A percentile compares a stretch with the other conserved stretches of the same genome.
Evolutionary conservation across 37 sponge, comb jelly and placozoan species (phyloP).

Genomic region (Halichondria panicea): DNA sequence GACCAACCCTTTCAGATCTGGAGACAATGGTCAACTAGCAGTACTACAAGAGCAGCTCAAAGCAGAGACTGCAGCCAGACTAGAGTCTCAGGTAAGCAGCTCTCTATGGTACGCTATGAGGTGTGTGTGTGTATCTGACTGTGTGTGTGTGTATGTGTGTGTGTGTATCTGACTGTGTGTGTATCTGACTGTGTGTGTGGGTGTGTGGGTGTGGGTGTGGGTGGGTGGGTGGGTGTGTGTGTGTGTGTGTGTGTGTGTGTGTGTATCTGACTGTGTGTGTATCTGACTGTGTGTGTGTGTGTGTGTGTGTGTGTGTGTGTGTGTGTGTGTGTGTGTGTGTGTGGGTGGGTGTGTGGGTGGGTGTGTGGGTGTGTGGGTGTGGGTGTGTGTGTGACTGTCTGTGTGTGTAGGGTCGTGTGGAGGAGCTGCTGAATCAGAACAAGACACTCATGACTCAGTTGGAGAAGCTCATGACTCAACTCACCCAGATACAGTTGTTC

Average conservation of each 20-base stretch:
- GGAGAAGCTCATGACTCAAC: conserved; percentile 73
- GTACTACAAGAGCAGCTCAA: conserved; percentile 67
- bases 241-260: neutral
- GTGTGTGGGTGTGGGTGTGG: neutral
- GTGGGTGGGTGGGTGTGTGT: neutral
- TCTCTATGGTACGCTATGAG: neutral
- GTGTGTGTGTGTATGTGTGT: neutral
- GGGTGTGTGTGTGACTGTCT: neutral
- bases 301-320: neutral
- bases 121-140: neutral
- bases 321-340: neutral
- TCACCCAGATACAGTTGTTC: conserved; percentile 49
- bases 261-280: neutral
- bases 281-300: neutral
- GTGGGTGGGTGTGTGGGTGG: neutral
- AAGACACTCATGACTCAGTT: conserved; percentile 77
- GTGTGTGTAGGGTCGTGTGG: conserved; percentile 61
- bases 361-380: neutral
- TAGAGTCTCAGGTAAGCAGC: conserved; percentile 73
- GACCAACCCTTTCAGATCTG: conserved; percentile 13
- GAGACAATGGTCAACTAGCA: conserved; percentile 15
- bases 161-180: neutral
- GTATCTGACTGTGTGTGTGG: neutral
- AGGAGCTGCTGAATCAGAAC: conserved; percentile 81
- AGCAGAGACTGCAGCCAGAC: conserved; percentile 64